Base-by-base conservation (phyloP, 1,140 invertebrate species). In the Brachionus manjavacas region DNA sequence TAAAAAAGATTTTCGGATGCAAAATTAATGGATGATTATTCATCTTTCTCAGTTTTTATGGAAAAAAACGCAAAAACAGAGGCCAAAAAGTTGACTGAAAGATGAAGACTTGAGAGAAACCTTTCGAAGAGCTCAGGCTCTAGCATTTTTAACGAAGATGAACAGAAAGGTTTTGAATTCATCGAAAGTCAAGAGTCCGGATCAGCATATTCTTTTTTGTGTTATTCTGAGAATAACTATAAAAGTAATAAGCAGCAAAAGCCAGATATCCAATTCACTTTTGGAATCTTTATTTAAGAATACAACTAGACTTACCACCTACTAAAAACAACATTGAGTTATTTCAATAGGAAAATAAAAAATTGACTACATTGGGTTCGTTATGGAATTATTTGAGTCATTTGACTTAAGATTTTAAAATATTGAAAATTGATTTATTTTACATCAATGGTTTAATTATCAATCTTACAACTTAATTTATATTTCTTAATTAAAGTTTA, bases 41-140 rank as follows among this genome's bases (percentile, higher is more conserved):
- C 28, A 68, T 68, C 31, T 68, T 31, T 68, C 64, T 1, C 64
- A 68, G n/a, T 68, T 28, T 0, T 68, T 68, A 35, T 68, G 64
- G 64, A 68, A 39, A 31, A 0, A 20, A 68, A 68, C 35, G 0
- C 64, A 68, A 39, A 28, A 68, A 68, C n/a, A 2, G 14, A 14
- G 64, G 64, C 35, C 35, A 31, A 68, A 68, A 68, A 68, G 31
- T 68, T 68, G 64, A 28, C 25, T 68, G n/a, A 68, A 68, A 68
- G 64, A 68, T 4, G 64, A 68, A 16, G 23, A 7, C n/a, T 60
- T 60, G 16, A 60, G 55, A 9, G 23, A 20, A 60, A 60, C 55
- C 23, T 60, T 60, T 60, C 4, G 55, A 60, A 60, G 23, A 60
- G 23, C 55, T 60, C 55, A 60, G 23, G 55, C 55, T 16, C 23